Conservation (phyloP, 1,140 invertebrate species). For the Diploscapter pachys region DNA sequence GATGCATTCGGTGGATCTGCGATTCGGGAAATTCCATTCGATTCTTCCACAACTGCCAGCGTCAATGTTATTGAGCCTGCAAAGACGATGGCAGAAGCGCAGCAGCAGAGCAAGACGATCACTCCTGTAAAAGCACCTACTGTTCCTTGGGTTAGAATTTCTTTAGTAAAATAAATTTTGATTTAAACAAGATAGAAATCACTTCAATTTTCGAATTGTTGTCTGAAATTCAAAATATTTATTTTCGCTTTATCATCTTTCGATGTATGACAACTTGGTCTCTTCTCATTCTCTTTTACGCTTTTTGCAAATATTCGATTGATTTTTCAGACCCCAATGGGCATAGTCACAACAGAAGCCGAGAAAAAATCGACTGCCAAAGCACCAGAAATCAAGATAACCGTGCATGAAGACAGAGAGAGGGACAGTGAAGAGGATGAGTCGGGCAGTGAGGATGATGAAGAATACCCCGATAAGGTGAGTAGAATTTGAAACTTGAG, state of each 20-base stretch:
- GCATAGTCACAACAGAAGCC: conserved; percentile 4
- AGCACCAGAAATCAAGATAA: conserved; percentile 36
- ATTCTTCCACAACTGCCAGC: conserved; percentile 13
- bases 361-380: conserved; percentile 6
- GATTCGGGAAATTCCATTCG: conserved; percentile 19
- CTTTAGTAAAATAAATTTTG: not conserved
- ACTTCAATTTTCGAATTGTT: too few species aligned
- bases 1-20: conserved; percentile 18
- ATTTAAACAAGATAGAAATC: too few species aligned
- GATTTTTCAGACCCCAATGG: too few species aligned
- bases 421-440: conserved; percentile 38
- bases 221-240: too few species aligned
- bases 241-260: too few species aligned
- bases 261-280: too few species aligned
- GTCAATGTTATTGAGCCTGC: not conserved
- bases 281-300: too few species aligned
- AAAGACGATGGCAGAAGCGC: conserved; percentile 2
- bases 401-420: conserved; percentile 35
- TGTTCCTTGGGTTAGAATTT: not conserved
- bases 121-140: not conserved
- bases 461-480: conserved; percentile 55
- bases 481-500: conserved; percentile 14
- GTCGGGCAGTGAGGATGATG: conserved; percentile 50
- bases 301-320: too few species aligned
- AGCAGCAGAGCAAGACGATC: not conserved